Base-by-base conservation (phyloP, 2,113 vertebrate genomes). In the Xyrauchen texanus region DNA sequence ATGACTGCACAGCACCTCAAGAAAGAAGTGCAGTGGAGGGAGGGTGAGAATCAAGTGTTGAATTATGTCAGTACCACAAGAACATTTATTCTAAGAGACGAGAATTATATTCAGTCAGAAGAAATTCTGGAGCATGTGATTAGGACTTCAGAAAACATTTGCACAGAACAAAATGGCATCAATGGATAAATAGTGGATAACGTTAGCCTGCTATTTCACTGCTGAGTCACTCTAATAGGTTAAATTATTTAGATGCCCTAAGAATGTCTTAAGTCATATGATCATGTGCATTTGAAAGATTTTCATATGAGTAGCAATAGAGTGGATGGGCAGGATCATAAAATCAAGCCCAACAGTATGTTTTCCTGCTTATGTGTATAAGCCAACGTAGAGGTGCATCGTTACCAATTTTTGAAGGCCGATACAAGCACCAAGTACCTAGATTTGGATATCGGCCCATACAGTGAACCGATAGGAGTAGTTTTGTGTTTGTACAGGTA, bases 181-280 rank as follows among this genome's bases (percentile, higher is more conserved):
- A 8, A 45, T 15, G 12, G 57, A 81, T 74, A 47, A 81, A 81
- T 73, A 73, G 68, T 57, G 55, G 15, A 76, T 68, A 68, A 77
- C 68, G 44, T 49, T 68, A n/a, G 15, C 46, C 60, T 8, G 21
- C 49, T 68, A 51, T 68, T 78, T 70, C 21, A 34, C n/a, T n/a
- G n/a, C n/a, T n/a, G 21, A 34, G 21, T 34, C 21, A 34, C 21
- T 34, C 21, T 34, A 34, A 1, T 42, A 70, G 21, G 52, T 42
- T 81, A n/a, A 84, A 84, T 84, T 78, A 84, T 84, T 84, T 79
- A 84, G 58, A 67, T 69, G 70, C 44, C 21, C 21, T 34, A 52
- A 15, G 69, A 74, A 60, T 51, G 51, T 47, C 34, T 67, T 10
- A n/a, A 67, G 47, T 69, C 49, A 34, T 34, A 34, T 34, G 21